Conservation (phyloP, 2,797 vertebrate species). For the Microcaecilia unicolor region DNA sequence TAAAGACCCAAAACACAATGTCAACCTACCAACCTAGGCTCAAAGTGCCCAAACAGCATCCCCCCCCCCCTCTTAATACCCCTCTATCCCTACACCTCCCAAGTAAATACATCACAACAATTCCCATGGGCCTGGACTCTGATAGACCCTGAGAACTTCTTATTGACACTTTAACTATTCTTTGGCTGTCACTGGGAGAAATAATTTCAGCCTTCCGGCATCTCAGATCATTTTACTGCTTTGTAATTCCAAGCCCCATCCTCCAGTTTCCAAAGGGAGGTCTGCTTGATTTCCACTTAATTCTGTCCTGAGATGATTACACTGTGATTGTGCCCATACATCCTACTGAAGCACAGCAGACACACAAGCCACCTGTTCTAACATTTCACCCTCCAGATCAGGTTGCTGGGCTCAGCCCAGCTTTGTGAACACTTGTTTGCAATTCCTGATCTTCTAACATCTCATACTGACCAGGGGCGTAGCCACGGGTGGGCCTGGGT, state of each 20-base stretch:
- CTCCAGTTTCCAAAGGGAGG: conserved; percentile 6
- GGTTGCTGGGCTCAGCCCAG: conserved; percentile 8
- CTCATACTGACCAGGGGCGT: no score
- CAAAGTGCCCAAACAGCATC: no score
- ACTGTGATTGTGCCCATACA: conserved; percentile 4
- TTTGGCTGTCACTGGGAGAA: neutral
- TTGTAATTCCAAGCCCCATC: conserved; percentile 1
- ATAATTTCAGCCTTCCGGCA: neutral
- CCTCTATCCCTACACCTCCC: no score
- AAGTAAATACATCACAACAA: no score
- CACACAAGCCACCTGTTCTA: conserved; percentile 1
- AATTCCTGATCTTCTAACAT: neutral
- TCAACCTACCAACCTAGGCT: no score
- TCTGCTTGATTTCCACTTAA: conserved; percentile 6
- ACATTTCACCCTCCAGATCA: conserved; percentile 4
- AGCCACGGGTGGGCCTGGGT: no score
- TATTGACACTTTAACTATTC: no score
- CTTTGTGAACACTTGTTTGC: conserved; percentile 8
- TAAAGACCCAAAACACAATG: no score
- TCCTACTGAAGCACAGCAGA: conserved; percentile 5
- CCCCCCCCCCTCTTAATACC: no score
- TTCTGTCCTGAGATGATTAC: neutral
- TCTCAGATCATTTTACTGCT: neutral
- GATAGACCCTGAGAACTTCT: no score
- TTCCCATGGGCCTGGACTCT: no score